These are phyloP conservation scores for Galeruca laticollis DNA, from an alignment of 2,888 invertebrate species.

Conservation along the genomic window DNA sequence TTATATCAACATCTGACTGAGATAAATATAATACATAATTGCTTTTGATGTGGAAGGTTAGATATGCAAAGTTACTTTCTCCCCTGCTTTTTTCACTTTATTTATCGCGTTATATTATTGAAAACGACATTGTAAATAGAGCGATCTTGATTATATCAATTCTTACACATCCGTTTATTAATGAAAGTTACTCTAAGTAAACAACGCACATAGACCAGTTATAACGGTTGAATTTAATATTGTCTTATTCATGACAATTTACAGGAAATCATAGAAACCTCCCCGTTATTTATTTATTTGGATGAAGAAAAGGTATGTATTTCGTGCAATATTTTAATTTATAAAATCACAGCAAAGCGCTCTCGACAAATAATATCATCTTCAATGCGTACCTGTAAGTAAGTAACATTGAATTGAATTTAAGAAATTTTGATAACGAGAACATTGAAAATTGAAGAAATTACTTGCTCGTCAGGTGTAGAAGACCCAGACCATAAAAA, in stretches of 20 bases:
- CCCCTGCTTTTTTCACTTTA: conserved; percentile 5
- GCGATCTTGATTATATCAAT: conserved; percentile 39
- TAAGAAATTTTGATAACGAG: too few species aligned
- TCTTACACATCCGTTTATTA: conserved; percentile 32
- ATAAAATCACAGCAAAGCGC: too few species aligned
- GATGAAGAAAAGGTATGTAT: too few species aligned
- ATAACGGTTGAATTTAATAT: neutral
- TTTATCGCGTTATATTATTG: conserved; percentile 24
- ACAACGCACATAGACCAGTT: neutral
- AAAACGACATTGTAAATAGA: conserved; percentile 39
- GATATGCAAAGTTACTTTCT: conserved; percentile 28
- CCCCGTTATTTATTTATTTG: too few species aligned
- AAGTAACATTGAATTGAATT: too few species aligned
- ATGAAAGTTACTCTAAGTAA: conserved; percentile 33
- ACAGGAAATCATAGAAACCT: too few species aligned
- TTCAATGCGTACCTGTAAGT: too few species aligned
- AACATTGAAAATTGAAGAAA: too few species aligned
- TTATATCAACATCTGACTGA: neutral
- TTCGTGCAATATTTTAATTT: too few species aligned
- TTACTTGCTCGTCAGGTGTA: too few species aligned
- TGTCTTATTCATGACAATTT: neutral
- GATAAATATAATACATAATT: neutral
- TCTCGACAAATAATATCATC: too few species aligned
- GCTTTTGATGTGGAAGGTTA: neutral
- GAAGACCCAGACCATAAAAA: too few species aligned